Evolutionary conservation across 92 coral and sea anemone species (phyloP), one percentile per base, ranked within the genome.

Genomic region (Blastomussa wellsi): DNA sequence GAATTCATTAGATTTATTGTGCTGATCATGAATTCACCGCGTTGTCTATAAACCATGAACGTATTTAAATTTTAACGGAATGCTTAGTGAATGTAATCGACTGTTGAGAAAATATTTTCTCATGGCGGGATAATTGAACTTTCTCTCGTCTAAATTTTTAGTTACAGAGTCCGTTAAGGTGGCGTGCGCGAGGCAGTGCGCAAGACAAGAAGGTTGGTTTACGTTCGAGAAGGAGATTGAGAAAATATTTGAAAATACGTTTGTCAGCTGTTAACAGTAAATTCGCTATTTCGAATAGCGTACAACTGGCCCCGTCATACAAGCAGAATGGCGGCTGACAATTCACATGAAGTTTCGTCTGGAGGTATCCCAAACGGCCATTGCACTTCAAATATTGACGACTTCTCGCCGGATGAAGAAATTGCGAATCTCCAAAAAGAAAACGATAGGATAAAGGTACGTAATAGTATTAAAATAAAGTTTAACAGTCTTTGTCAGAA

Each of bases 401-500:
- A 68, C 17, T 81, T 90, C 47, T 53, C 88, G 0, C 79, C 90
- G 8, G 87, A 86, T 42, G 82, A 79, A 71, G 92, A 89, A 42
- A 86, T 89, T 33, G 85, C 81, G 15, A 76, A 55, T 38, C 86
- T 89, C 70, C 90, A 88, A 53, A 81, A 60, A 65, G 90, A 86
- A 77, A 86, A 86, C 78, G 89, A 79, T 12, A 68, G 12, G 36
- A 89, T 82, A 10, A 89, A 92, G 95, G 95, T 92, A 92, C 16
- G 15, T 17, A 7, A 22, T 19, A 33, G 3, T 74, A 24, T 53
- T 19, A n/a, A n/a, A n/a, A 20, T 24, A 7, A 72, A 72, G 53
- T 42, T 48, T 26, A 62, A 75, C 79, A 75, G 62, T 24, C 14
- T 12, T 48, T 14, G 33, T 28, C 68, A 62, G 24, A 62, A 41